Percentiles rank a stretch among this genome's conserved stretches.
Conservation (phyloP, 35 echinoderm and acorn worm species). For the Ophiothrix spiculata region DNA sequence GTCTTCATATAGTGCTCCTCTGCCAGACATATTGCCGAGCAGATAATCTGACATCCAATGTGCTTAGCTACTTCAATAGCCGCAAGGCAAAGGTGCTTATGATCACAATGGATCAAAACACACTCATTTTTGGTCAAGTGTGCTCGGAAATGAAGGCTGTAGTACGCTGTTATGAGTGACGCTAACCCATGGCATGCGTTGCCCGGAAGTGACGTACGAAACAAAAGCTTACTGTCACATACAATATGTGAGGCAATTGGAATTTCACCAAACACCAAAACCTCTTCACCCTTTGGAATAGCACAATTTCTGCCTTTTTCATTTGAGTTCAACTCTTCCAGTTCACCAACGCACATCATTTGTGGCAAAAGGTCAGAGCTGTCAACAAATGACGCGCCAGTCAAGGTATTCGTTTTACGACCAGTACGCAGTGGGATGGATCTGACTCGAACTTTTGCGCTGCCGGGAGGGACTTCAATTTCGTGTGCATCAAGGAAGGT, state of each 20-base stretch:
- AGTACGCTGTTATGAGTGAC: constrained; percentile 62
- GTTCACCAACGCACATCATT: constrained; percentile 56
- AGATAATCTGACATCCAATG: constrained; percentile 63
- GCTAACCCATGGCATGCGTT: constrained; percentile 25
- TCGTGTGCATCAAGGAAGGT: constrained; percentile 19
- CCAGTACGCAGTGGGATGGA: constrained; percentile 43
- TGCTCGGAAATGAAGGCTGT: constrained; percentile 70
- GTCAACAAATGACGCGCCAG: too few relatives aligned
- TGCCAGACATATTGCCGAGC: constrained; percentile 12
- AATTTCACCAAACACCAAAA: constrained; percentile 52
- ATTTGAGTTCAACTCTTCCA: constrained; percentile 51
- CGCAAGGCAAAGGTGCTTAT: constrained; percentile 38
- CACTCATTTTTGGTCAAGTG: constrained; percentile 55
- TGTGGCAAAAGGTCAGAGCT: too few relatives aligned
- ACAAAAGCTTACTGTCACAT: constrained; percentile 24
- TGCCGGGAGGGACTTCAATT: constrained; percentile 32
- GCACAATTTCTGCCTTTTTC: constrained; percentile 24
- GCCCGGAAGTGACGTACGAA: constrained; percentile 44
- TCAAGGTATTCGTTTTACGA: too few relatives aligned
- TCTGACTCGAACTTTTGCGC: constrained; percentile 52
- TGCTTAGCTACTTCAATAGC: constrained; percentile 58
- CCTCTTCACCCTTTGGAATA: constrained; percentile 52
- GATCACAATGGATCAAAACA: constrained; percentile 52
- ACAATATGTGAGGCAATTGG: constrained; percentile 61
- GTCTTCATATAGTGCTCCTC: constrained; percentile 24